These are phyloP conservation scores for Cyrtodaria siliqua DNA, from an alignment of 2,888 invertebrate genomes.

Conservation along the genomic window DNA sequence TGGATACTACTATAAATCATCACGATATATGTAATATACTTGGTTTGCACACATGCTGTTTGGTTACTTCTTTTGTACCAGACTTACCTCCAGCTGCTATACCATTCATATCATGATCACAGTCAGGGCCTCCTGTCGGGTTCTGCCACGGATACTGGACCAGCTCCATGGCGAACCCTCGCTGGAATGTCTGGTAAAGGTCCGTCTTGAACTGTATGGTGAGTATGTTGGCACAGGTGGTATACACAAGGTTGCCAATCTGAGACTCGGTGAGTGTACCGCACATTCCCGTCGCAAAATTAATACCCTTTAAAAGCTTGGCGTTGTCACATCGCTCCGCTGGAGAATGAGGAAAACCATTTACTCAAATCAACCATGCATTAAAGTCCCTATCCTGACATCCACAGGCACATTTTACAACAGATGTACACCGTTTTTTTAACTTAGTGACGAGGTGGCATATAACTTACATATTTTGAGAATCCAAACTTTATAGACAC, in stretches of 20 bases:
- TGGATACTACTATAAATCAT: no score
- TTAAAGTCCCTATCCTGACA: no score
- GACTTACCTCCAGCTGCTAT: constrained; percentile 54
- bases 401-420: no score
- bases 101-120: constrained; percentile 56
- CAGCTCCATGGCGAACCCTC: constrained; percentile 50
- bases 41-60: no score
- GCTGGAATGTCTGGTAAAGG: constrained; percentile 16
- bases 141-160: constrained; percentile 56
- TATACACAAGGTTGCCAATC: constrained; percentile 45
- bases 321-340: constrained; percentile 62
- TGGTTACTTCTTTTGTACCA: no score
- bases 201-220: constrained; percentile 61
- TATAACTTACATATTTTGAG: no score
- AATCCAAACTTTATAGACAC: no score
- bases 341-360: no score
- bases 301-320: constrained; percentile 57
- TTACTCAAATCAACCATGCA: no score
- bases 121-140: constrained; percentile 62
- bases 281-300: constrained; percentile 56
- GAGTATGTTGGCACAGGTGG: constrained; percentile 58
- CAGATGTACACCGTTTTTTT: no score
- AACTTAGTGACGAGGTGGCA: no score
- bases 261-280: constrained; percentile 50
- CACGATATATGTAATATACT: no score